Percentiles rank a stretch among this genome's conserved stretches.
These are phyloP conservation scores for Megaceryle alcyon DNA, from an alignment of 2,797 vertebrate species.

Conservation along the genomic window DNA sequence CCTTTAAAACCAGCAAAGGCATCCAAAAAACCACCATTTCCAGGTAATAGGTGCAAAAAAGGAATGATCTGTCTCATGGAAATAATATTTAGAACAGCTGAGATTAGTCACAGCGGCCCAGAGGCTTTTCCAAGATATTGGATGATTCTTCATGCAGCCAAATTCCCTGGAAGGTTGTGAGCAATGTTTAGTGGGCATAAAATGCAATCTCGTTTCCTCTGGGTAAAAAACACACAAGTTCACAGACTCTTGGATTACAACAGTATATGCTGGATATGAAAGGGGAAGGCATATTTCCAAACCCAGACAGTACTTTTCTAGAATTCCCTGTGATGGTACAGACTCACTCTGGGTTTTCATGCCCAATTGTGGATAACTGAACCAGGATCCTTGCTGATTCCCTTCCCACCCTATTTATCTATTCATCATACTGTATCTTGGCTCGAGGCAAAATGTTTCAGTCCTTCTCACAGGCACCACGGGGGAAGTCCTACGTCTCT, in stretches of 20 bases:
- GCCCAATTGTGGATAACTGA: background rate
- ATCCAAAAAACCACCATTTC: background rate
- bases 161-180: background rate
- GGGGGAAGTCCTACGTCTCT: background rate
- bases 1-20: background rate
- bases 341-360: background rate
- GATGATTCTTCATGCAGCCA: background rate
- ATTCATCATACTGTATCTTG: background rate
- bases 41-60: background rate
- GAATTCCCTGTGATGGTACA: background rate
- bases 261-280: background rate
- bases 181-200: background rate
- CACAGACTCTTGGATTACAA: background rate
- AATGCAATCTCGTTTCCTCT: background rate
- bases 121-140: background rate
- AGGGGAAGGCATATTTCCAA: background rate
- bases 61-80: background rate
- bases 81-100: constrained; percentile 2
- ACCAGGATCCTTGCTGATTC: background rate
- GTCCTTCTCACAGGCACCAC: background rate
- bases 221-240: background rate
- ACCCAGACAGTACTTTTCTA: background rate
- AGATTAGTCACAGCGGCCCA: background rate
- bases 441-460: background rate
- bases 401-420: background rate